Evolutionary conservation across 2,888 invertebrate species (phyloP), one percentile per base, ranked within the genome.

Genomic region (Lasioglossum calceatum): DNA sequence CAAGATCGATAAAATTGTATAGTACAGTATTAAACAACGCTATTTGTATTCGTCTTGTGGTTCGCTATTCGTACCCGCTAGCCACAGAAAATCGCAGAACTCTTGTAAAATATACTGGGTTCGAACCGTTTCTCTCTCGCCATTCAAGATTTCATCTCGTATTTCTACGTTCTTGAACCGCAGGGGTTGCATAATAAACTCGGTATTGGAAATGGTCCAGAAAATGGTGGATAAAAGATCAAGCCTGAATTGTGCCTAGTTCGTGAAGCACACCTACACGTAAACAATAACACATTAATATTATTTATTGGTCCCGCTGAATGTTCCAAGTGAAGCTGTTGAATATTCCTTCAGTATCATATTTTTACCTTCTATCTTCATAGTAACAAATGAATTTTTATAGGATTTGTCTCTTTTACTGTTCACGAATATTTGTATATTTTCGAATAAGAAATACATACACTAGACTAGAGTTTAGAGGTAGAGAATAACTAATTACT

Each of bases 161-260:
- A 74, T 81, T 76, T 87, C 61, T 61, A 54, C 77, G 64, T 80
- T 64, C 81, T 44, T 67, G 67, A 36, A 67, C 58, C n/a, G 39
- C 32, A 14, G 32, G 19, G 70, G 75, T 54, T 64, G 73, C 72
- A 67, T 58, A 81, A 81, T 79, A 87, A 87, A 82, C 81, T 67
- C 72, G 39, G 76, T 27, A 70, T 71, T 88, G 87, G 87, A 90
- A 88, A 88, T 74, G 70, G 79, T 82, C 87, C 90, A 90, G 75
- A 89, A 87, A 84, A 79, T 50, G 80, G 12, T 27, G 44, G 81
- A 79, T 84, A 82, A 87, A 76, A 77, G 78, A 82, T 84, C 47
- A 32, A 61, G 54, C 81, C 84, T 81, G 75, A 88, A 88, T 82
- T 32, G 67, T 47, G 70, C n/a, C 82, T 64, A 67, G 78, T 58